A percentile compares a stretch with the other conserved stretches of the same genome.
Conservation (phyloP, 2,888 invertebrate genomes). For the Mesorhabditis sp. region DNA sequence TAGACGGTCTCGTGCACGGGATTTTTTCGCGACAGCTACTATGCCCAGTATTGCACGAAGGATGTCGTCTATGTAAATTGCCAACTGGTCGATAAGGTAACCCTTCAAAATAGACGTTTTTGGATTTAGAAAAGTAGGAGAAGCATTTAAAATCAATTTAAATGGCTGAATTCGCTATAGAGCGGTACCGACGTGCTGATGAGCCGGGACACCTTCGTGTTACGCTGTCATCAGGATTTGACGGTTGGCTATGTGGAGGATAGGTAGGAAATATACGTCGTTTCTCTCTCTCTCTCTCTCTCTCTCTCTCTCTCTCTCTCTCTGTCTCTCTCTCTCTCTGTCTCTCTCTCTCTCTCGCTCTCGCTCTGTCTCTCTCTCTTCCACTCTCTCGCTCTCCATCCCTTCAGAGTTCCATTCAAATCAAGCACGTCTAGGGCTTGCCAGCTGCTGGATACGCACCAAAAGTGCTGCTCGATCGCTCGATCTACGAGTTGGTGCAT, state of each 20-base stretch:
- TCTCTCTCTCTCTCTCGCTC: no score
- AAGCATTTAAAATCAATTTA: not conserved
- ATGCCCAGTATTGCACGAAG: not conserved
- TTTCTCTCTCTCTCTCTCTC: no score
- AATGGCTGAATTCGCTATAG: not conserved
- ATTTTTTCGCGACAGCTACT: not conserved
- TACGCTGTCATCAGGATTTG: not conserved
- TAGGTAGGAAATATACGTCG: not conserved
- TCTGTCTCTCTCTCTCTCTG: no score
- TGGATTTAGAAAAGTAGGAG: no score
- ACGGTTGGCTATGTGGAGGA: not conserved
- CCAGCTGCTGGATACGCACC: not conserved
- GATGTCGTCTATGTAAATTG: not conserved
- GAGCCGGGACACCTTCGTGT: not conserved
- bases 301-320: no score
- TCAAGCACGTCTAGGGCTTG: not conserved
- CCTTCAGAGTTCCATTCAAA: no score
- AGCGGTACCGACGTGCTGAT: constrained; percentile 2
- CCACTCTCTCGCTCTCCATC: no score
- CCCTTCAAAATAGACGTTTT: no score
- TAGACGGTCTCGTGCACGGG: not conserved
- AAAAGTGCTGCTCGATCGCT: not conserved
- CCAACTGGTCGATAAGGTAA: not conserved
- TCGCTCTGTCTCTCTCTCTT: no score
- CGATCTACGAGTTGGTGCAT: not conserved